Percentiles rank a stretch among this genome's conserved stretches.
These are phyloP conservation scores for Drosophila persimilis DNA, from an alignment of 1,140 invertebrate species.

Conservation along the genomic window DNA sequence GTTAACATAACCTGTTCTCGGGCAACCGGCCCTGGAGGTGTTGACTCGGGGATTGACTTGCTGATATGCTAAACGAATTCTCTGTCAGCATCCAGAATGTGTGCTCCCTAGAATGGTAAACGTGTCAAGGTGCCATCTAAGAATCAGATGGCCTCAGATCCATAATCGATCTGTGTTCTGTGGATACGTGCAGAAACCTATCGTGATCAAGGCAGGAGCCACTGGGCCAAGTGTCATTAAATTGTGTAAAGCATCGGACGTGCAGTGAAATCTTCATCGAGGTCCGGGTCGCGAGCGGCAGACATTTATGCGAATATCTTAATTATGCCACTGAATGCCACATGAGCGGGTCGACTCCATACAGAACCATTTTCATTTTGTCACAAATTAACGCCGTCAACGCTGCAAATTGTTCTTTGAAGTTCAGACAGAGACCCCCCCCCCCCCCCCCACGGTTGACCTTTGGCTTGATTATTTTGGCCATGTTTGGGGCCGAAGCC, in stretches of 20 bases:
- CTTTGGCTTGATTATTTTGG: constrained; percentile 67
- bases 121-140: constrained; percentile 21
- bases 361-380: constrained; percentile 65
- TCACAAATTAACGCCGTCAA: constrained; percentile 60
- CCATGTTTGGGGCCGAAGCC: constrained; percentile 54
- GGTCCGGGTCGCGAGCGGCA: constrained; percentile 26
- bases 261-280: constrained; percentile 43
- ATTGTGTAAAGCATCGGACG: constrained; percentile 40
- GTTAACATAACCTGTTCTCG: constrained; percentile 36
- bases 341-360: constrained; percentile 25
- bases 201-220: constrained; percentile 34
- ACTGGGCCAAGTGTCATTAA: constrained; percentile 28
- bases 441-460: constrained; percentile 34
- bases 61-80: constrained; percentile 34
- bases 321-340: constrained; percentile 64
- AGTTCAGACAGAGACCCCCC: constrained; percentile 37
- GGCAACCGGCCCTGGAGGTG: constrained; percentile 28
- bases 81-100: constrained; percentile 12
- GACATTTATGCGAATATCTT: constrained; percentile 47
- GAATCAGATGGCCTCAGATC: constrained; percentile 2
- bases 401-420: constrained; percentile 64
- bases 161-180: constrained; percentile 20
- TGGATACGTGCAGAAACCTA: constrained; percentile 26
- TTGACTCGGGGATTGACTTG: constrained; percentile 12
- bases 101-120: background rate